Evolutionary conservation across 2,113 vertebrate species (phyloP), one percentile per base, ranked within the genome.

Genomic region (Dascyllus trimaculatus): DNA sequence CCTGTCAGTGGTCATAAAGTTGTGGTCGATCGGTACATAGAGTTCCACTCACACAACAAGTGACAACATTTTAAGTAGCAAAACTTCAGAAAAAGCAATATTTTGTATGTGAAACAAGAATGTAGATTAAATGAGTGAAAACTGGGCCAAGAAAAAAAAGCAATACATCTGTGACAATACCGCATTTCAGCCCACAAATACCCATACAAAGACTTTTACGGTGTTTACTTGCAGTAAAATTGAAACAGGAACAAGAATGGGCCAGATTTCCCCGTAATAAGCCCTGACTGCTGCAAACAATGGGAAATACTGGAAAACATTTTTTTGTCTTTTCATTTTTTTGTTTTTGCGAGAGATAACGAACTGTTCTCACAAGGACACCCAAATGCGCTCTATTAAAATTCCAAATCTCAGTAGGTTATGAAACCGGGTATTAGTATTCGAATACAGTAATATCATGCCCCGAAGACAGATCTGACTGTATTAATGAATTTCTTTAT

Each of bases 401-500:
- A 70, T 65, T 78, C 43, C 63, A 21, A 60, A 15, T 66, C 69
- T 74, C 51, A 56, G 35, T n/a, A 38, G 52, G 18, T 18, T 63
- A 49, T 43, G 5, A 38, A 52, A 17, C 11, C n/a, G 70, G 11
- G 38, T 56, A 65, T 80, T 76, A 69, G 57, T 58, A 75, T 81
- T 74, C 66, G 1, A 18, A 15, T 21, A 17, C 32, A 53, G 68
- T 13, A 11, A 49, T 19, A 62, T 61, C 38, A 35, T 53, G 61
- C 57, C n/a, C 58, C 15, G 53, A 11, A 61, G 53, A 75, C 75
- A 72, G 5, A 22, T 63, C 5, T 65, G 64, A 24, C 26, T 51
- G 17, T 65, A 78, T 78, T 62, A 56, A 67, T 85, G 60, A 51
- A 71, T 80, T 71, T 65, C 3, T 73, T 49, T 67, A 64, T 77